Base-by-base conservation (phyloP, 2,113 vertebrate species). In the Pogonocichla stellata region DNA sequence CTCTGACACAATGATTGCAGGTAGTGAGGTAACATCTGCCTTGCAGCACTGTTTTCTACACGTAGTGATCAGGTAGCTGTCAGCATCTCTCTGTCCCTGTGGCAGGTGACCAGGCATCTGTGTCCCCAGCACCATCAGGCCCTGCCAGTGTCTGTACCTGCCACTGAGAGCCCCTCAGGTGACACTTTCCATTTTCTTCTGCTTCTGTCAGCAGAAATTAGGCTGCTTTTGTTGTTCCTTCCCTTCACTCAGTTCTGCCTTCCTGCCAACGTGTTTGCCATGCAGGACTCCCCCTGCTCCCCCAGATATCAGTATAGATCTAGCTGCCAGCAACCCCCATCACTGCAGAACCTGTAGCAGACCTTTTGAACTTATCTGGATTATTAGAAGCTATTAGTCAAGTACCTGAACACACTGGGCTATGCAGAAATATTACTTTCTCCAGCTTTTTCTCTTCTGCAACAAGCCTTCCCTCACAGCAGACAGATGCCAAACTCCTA, bases 171-270 rank as follows among this genome's bases (percentile, higher is more conserved):
- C 58, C 48, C 61, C 66, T 64, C 51, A 58, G 54, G 58, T 88
- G 73, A 51, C 80, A 28, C 15, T 54, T 78, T 3, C 14, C 19
- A 43, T 77, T 94, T 95, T 78, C 73, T 82, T 77, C 65, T 58
- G 57, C 75, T 92, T 69, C 58, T 86, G 73, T 74, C 91, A 91
- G 93, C 40, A 77, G 80, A 94, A 92, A 34, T n/a, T 61, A 24
- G 1, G 7, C 18, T 64, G 28, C 33, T 90, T 85, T 71, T 75
- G 72, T 51, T 92, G 75, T n/a, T 83, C 19, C 48, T 81, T 80
- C 43, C 47, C n/a, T 82, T 70, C 38, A 9, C 17, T 72, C 6
- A 1, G 28, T 42, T 93, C 26, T 69, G 57, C 83, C 80, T 88
- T 86, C 43, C 80, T 69, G 88, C n/a, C 65, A 38, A 12, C 1